Evolutionary conservation across 1,140 invertebrate species (phyloP).

Genomic region (Armadillidium nasatum): DNA sequence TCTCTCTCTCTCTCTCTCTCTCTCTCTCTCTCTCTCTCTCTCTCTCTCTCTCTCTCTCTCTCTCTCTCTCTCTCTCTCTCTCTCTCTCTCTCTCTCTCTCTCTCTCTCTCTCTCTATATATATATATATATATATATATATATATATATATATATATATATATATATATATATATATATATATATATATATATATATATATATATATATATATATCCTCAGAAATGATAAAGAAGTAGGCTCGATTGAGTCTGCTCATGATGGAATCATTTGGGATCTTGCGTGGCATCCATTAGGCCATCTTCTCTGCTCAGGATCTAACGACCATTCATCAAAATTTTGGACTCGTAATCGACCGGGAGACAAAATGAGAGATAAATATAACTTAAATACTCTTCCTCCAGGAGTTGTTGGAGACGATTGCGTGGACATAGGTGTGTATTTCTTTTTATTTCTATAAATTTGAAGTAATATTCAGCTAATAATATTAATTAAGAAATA

Average conservation of each 20-base stretch:
- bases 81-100: no score
- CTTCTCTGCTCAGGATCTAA: slow-evolving; percentile 97
- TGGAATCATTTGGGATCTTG: slow-evolving; percentile 96
- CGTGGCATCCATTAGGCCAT: slow-evolving; percentile 98
- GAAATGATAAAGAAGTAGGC: slow-evolving; percentile 95
- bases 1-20: no score
- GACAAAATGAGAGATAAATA: slow-evolving; percentile 97
- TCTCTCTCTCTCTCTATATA: no score
- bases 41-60: no score
- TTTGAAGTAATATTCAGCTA: no score
- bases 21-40: no score
- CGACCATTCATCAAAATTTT: slow-evolving; percentile 97
- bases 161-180: no score
- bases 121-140: no score
- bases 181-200: no score
- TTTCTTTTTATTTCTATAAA: no score
- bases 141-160: slow-evolving; percentile 20
- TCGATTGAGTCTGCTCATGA: slow-evolving; percentile 97
- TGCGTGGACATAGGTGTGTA: slow-evolving; percentile 42
- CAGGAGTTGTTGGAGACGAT: slow-evolving; percentile 39
- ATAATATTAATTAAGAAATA: neutral
- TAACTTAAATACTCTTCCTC: slow-evolving; percentile 72
- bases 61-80: no score
- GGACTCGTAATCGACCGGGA: slow-evolving; percentile 96
- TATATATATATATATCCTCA: no score